phyloP scores from a whole-genome alignment of 2,888 invertebrate genomes.

The Hydrotaea diabolus region DNA sequence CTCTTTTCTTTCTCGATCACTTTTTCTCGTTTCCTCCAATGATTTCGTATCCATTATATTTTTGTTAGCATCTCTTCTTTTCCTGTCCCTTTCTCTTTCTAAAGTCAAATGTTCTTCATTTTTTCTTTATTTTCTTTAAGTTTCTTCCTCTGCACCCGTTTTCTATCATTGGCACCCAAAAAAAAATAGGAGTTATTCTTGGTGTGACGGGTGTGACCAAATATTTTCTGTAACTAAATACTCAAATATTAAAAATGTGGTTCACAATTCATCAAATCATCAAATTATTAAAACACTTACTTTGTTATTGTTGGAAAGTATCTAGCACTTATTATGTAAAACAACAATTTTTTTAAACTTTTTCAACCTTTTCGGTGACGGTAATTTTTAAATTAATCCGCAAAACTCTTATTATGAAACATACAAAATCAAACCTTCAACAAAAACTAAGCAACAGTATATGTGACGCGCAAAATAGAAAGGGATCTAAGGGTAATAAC shows the following conservation, averaged over 20 bases:
- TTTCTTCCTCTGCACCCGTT: not conserved
- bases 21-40: not conserved
- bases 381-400: not conserved
- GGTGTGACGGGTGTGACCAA: slow-evolving; percentile 7
- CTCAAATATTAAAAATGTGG: too few relatives aligned
- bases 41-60: too few relatives aligned
- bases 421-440: too few relatives aligned
- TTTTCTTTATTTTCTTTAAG: slow-evolving; percentile 2
- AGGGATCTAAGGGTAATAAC: too few relatives aligned
- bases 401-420: too few relatives aligned
- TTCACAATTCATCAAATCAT: too few relatives aligned
- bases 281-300: too few relatives aligned
- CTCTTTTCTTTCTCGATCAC: slow-evolving; percentile 9
- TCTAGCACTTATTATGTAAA: too few relatives aligned
- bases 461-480: too few relatives aligned
- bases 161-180: not conserved
- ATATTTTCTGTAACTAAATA: too few relatives aligned
- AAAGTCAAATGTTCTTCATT: slow-evolving; percentile 2
- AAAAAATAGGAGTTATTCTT: not conserved
- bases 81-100: not conserved
- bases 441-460: too few relatives aligned
- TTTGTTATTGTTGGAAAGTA: too few relatives aligned
- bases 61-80: not conserved
- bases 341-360: not conserved
- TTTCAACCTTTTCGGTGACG: slow-evolving; percentile 4